Conservation (phyloP, 2,113 vertebrate genomes). For the Ahaetulla prasina region DNA sequence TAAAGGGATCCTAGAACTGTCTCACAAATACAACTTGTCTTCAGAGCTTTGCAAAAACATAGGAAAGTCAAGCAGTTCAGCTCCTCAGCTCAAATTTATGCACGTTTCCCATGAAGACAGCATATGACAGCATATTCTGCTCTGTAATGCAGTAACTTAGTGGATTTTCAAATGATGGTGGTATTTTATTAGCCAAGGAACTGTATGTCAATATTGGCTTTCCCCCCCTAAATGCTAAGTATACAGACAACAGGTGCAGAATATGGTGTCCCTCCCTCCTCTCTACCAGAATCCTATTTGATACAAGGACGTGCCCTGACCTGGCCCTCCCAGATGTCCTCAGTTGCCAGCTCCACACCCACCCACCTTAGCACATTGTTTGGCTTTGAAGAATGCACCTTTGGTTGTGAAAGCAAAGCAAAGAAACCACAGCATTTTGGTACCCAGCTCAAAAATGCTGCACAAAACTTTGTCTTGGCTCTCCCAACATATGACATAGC, state of each 20-base stretch:
- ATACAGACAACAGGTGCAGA: slow-evolving; percentile 30
- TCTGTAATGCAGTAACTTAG: slow-evolving; percentile 19
- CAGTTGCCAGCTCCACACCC: slow-evolving; percentile 5
- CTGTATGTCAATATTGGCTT: slow-evolving; percentile 49
- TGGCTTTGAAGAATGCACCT: slow-evolving; percentile 30
- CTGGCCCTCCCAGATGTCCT: slow-evolving; percentile 31
- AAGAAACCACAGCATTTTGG: not conserved
- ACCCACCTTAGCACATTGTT: slow-evolving; percentile 26
- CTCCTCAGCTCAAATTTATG: not conserved
- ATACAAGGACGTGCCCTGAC: slow-evolving; percentile 28
- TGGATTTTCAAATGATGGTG: slow-evolving; percentile 10
- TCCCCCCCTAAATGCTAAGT: not conserved
- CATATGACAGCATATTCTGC: not conserved
- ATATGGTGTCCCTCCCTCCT: slow-evolving; percentile 7
- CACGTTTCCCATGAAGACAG: not conserved
- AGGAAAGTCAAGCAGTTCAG: not conserved
- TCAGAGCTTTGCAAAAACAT: not conserved
- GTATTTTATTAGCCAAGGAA: slow-evolving; percentile 15
- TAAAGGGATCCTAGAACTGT: not conserved
- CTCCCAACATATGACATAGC: not conserved
- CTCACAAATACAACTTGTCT: not conserved
- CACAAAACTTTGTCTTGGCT: not conserved
- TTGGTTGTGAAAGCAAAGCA: slow-evolving; percentile 44
- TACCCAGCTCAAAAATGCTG: not conserved
- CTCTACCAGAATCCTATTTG: slow-evolving; percentile 8